phyloP scores from a whole-genome alignment of 2,113 vertebrate genomes.

The Hystrix cristata region DNA sequence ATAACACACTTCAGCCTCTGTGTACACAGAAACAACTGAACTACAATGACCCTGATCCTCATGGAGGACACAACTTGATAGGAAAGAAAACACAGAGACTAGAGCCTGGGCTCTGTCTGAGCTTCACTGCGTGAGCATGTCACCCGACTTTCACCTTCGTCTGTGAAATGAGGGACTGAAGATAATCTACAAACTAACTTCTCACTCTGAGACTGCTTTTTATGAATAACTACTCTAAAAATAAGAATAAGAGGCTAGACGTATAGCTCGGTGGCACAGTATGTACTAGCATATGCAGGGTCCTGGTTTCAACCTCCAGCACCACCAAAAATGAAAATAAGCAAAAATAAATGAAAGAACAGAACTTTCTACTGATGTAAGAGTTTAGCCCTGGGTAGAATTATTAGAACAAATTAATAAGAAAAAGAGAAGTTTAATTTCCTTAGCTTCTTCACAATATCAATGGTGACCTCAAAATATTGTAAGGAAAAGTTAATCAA shows the following conservation, averaged over 20 bases:
- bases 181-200: constrained; percentile 1
- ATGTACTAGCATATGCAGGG: not conserved
- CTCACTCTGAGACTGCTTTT: not conserved
- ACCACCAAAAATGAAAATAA: not conserved
- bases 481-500: constrained; percentile 41
- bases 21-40: constrained; percentile 24
- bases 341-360: not conserved
- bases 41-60: not conserved
- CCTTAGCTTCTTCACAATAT: constrained; percentile 51
- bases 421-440: constrained; percentile 48
- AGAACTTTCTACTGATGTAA: not conserved
- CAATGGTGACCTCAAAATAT: not conserved
- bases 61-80: not conserved
- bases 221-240: constrained; percentile 38
- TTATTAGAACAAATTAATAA: constrained; percentile 9
- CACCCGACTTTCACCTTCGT: not conserved
- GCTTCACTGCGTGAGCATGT: not conserved
- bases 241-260: not conserved
- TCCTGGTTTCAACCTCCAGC: not conserved
- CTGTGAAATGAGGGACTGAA: not conserved
- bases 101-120: not conserved
- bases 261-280: not conserved
- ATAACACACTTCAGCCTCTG: not conserved
- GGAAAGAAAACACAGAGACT: constrained; percentile 10
- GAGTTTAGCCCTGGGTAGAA: not conserved